phyloP scores from a whole-genome alignment of 1,140 invertebrate species.

The Melanaphis sacchari region DNA sequence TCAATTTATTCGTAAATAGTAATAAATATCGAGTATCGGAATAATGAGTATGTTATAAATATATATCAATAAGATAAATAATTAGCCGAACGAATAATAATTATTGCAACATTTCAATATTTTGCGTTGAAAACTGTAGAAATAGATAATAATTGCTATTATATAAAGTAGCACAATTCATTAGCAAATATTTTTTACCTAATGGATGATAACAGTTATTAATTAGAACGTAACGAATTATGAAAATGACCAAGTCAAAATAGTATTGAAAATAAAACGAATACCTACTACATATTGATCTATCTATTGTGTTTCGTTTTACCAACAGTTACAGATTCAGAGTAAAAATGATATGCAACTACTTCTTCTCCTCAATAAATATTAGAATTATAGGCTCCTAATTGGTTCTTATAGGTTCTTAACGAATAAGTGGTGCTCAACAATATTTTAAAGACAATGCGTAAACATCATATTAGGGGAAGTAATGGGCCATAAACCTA shows the following conservation, averaged over 20 bases:
- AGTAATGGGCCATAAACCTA: too few relatives aligned
- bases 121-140: background rate
- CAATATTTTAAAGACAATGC: too few relatives aligned
- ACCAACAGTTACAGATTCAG: background rate
- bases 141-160: background rate
- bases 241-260: background rate
- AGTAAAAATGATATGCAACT: background rate
- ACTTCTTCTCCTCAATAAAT: background rate
- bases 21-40: background rate
- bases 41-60: background rate
- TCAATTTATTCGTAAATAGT: background rate
- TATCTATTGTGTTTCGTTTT: background rate
- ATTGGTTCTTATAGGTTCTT: background rate
- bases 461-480: too few relatives aligned
- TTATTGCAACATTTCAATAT: background rate
- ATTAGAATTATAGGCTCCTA: too few relatives aligned
- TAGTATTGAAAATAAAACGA: background rate
- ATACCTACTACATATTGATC: background rate
- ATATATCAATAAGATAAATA: slow-evolving; percentile 12
- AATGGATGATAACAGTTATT: background rate
- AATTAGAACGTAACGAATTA: background rate
- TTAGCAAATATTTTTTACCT: background rate
- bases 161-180: background rate
- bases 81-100: background rate
- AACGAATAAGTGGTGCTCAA: too few relatives aligned